Base-by-base conservation (phyloP, 2,888 invertebrate genomes). In the Andrena fulva region DNA sequence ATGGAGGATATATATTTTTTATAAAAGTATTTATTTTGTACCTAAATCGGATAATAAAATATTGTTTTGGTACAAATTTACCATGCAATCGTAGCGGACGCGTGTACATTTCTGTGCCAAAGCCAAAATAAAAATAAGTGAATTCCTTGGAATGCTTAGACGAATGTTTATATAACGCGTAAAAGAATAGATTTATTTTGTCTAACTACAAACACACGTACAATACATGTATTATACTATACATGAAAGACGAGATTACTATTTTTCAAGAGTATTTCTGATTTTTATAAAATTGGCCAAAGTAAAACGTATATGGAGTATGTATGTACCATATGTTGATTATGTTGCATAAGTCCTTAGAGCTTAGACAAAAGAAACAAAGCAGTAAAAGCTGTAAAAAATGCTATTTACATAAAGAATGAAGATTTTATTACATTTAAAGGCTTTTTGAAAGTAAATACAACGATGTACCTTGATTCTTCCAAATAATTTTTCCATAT, bases 11-110 rank as follows among this genome's bases (percentile, higher is more conserved):
- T 91, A 90, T 92, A 92, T 92, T 92, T 92, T 91, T 92, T 92
- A 90, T 91, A 93, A 91, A 90, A 90, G 72, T 91, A 91, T 92
- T 91, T 91, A 92, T 90, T 91, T 88, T 90, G 84, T 92, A 90
- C 82, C 87, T 74, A 68, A 20, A 70, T 27, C 70, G 31, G 16
- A 33, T 27, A 73, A 85, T 83, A 84, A 85, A 80, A 56, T 62
- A 68, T 77, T 78, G 52, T 69, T 35, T 27, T 70, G 50, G 66
- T 87, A 64, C 70, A 82, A 66, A 85, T 56, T 68, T 54, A 63
- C 42, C 29, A 20, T 29, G 10, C n/a, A 75, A 66, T 56, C 56
- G 24, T 27, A 12, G n/a, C 56, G 42, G 50, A 20, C 3, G 24
- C 24, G 10, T 27, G 24, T 52, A 12, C 16, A n/a, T 66, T 33